These are phyloP conservation scores for Cheilosia urbana DNA, from an alignment of 2,888 invertebrate species.

Conservation along the genomic window DNA sequence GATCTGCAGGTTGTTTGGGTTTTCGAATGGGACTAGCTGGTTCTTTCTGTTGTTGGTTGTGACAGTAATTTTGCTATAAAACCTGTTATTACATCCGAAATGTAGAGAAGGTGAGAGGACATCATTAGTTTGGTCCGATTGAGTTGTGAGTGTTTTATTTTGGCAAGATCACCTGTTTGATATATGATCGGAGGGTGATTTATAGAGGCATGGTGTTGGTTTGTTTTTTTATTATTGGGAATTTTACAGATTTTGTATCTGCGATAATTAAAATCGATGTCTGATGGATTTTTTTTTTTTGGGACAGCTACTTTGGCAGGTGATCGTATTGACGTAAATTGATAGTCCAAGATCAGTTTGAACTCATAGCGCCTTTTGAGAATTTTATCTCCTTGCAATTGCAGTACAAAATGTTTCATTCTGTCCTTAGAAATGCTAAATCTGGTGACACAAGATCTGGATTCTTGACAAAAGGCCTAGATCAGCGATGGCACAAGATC, in stretches of 20 bases:
- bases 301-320: no score
- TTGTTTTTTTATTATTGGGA: slow-evolving; percentile 8
- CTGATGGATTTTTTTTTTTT: no score
- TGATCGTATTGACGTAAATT: no score
- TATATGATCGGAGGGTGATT: slow-evolving; percentile 42
- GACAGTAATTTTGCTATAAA: slow-evolving; percentile 44
- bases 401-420: no score
- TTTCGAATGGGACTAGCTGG: not conserved
- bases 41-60: not conserved
- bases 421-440: no score
- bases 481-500: no score
- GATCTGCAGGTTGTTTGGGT: slow-evolving; percentile 47
- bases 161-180: slow-evolving; percentile 68
- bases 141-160: slow-evolving; percentile 43
- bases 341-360: no score
- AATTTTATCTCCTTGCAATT: no score
- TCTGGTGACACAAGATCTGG: no score
- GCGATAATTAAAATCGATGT: no score
- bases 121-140: slow-evolving; percentile 63
- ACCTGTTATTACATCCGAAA: slow-evolving; percentile 47
- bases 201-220: slow-evolving; percentile 46
- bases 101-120: slow-evolving; percentile 53
- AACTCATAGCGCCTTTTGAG: no score
- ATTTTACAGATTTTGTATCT: not conserved
- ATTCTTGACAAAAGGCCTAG: no score